Base-by-base conservation (phyloP, 2,888 invertebrate species). In the Prenolepis imparis region DNA sequence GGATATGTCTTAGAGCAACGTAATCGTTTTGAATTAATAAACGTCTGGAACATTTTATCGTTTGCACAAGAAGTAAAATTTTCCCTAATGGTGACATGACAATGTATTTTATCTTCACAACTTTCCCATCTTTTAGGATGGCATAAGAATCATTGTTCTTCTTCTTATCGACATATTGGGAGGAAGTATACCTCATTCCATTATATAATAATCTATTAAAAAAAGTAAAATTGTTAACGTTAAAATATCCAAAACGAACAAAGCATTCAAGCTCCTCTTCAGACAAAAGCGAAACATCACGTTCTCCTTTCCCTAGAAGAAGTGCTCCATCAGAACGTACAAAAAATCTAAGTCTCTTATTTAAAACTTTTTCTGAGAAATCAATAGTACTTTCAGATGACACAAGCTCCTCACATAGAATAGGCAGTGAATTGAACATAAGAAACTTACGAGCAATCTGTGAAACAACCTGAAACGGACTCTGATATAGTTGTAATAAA, bases 391-490 rank as follows among this genome's bases (percentile, higher is more conserved):
- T 77, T n/a, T n/a, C n/a, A n/a, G n/a, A n/a, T n/a, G n/a, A n/a
- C n/a, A n/a, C n/a, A n/a, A n/a, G n/a, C n/a, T 77, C 28, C 9
- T 64, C 52, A 55, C 77, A 55, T 67, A 77, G 41, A 2, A 12
- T 64, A 66, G 1, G 8, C 67, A 77, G 52, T 57, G 67, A 67
- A 41, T 77, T 77, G 18, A 77, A 77, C 32, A 39, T 55, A 66
- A 57, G 48, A 67, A 77, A 77, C 28, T 77, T 77, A 28, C 77
- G 64, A 41, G 67, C 67, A 28, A 77, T 67, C 15, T 77, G 28
- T 67, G 55, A 39, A 55, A 21, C 55, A 57, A 64, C 18, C 4
- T 75, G 36, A 66, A 64, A 77, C 18, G 77, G 55, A 77, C 77
- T 77, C 39, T 77, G 48, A 41, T 77, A 77, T 0, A 77, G 5